Conservation (phyloP, 2,888 invertebrate genomes). For the Cheilosia grossa region DNA sequence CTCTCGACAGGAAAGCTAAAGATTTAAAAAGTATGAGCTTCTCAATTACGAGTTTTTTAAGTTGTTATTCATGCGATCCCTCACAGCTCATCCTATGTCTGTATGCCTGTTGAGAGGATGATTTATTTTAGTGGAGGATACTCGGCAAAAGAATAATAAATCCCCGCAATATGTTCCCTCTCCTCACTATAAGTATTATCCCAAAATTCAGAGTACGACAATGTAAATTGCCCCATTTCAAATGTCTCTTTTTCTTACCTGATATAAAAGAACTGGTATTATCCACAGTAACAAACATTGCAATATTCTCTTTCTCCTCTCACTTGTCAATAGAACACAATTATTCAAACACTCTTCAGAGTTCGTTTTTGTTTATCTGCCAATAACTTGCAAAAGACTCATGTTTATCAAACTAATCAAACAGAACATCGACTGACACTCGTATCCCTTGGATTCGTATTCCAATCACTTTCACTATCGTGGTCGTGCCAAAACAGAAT, state of each 20-base stretch:
- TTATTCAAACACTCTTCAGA: slow-evolving; percentile 15
- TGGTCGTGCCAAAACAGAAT: slow-evolving; percentile 53
- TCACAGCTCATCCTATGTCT: no score
- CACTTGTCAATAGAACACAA: slow-evolving; percentile 16
- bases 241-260: slow-evolving; percentile 77
- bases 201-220: no score
- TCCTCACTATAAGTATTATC: no score
- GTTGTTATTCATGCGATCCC: no score
- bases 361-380: slow-evolving; percentile 19
- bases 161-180: no score
- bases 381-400: slow-evolving; percentile 46
- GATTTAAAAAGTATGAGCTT: no score
- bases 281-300: slow-evolving; percentile 83
- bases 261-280: slow-evolving; percentile 82
- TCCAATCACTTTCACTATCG: slow-evolving; percentile 67
- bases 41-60: no score
- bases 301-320: slow-evolving; percentile 63
- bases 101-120: no score
- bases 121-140: no score
- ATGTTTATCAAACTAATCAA: slow-evolving; percentile 61
- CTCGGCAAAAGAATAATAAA: no score
- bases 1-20: no score
- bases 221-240: neutral
- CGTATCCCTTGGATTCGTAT: slow-evolving; percentile 23
- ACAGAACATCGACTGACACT: slow-evolving; percentile 34